A percentile compares a stretch with the other conserved stretches of the same genome.
Conservation (phyloP, 2,888 invertebrate genomes). For the Sinodicranocentrus sp. region DNA sequence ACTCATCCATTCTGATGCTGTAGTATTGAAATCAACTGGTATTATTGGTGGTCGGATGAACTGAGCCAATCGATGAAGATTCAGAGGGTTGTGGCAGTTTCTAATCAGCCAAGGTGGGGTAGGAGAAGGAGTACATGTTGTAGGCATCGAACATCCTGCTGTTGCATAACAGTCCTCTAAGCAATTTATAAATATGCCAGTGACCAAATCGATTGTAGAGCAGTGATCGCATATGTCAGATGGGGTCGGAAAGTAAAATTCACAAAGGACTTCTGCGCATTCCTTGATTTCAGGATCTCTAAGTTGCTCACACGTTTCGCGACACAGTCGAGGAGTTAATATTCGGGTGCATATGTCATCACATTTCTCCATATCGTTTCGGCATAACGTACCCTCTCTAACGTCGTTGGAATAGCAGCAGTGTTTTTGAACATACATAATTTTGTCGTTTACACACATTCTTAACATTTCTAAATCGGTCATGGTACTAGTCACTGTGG, state of each 20-base stretch:
- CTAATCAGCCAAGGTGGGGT: background rate
- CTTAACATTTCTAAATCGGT: background rate
- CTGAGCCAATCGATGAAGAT: background rate
- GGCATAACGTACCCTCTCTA: background rate
- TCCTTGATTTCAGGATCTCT: background rate
- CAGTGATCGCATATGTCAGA: conserved; percentile 17
- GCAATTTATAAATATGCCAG: background rate
- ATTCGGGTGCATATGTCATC: conserved; percentile 28
- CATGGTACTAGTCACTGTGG: background rate
- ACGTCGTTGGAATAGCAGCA: conserved; percentile 34
- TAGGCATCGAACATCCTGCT: background rate
- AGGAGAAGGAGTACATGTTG: background rate
- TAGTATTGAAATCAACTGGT: background rate
- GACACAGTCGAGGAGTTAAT: conserved; percentile 26
- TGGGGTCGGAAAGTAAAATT: background rate
- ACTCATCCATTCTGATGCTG: background rate
- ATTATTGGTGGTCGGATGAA: background rate
- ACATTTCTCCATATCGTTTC: background rate
- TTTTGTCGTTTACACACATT: conserved; percentile 43
- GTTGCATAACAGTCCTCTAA: background rate
- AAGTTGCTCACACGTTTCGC: conserved; percentile 7
- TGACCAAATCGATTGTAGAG: background rate
- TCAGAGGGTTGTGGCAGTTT: conserved; percentile 33
- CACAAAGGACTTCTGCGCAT: background rate
- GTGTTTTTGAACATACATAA: conserved; percentile 26